Base-by-base conservation (phyloP, 64 coral and sea anemone species). In the Actinia equina region DNA sequence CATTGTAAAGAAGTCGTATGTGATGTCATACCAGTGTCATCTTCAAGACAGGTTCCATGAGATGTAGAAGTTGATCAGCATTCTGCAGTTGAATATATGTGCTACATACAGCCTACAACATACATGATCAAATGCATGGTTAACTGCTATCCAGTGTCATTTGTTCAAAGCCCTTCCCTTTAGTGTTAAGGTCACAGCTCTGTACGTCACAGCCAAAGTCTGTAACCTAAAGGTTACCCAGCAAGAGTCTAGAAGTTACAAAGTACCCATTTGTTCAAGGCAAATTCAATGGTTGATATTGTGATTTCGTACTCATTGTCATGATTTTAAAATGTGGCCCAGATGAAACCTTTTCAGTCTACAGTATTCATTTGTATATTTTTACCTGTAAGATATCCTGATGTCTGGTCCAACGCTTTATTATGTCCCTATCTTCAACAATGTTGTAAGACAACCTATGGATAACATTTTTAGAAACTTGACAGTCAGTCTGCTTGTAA, bases 361-460 rank as follows among this genome's bases (percentile, higher is more conserved):
- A 8, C 7, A 8, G 3, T 49, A 49, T 49, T 6, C 46, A 49
- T 57, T 57, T 57, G 6, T 16, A 70, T 79, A 27, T 0, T 89
- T 82, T 14, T 82, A 89, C 80, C 83, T 60, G 22, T 43, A 89
- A 20, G 10, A 83, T 83, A 56, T 49, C 8, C 15, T 83, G 46
- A 53, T 83, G 80, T 54, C n/a, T 83, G 26, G 2, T 18, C 62
- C 62, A 65, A 7, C 4, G 7, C 7, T 23, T 65, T 65, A 5
- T 23, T 3, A 8, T 18, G 22, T 65, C 62, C 4, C 1, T 23
- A 65, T 65, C 22, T 65, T 65, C 17, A 65, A 65, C 62, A 7
- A 65, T 65, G 3, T 65, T 65, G n/a, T n/a, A 65, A 1, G 62
- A 65, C n/a, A 5, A n/a, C 7, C 62, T 65, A 23, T 9, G 22